Conservation (phyloP, 2,888 invertebrate genomes). For the Frankliniella fusca region DNA sequence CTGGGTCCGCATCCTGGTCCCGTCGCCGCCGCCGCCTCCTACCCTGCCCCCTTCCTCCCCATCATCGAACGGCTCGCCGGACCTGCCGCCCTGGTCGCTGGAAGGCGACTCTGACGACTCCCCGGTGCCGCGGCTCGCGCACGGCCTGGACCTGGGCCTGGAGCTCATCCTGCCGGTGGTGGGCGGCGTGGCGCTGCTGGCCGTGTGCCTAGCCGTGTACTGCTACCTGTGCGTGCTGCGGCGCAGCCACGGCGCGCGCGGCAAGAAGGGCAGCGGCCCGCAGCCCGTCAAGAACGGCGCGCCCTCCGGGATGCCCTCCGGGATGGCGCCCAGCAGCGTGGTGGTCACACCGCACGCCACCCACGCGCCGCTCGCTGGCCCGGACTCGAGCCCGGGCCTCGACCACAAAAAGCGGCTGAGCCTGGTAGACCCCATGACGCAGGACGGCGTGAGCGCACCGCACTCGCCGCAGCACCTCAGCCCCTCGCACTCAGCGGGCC, state of each 20-base stretch:
- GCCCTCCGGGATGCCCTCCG: background rate
- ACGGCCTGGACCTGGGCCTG: slow-evolving; percentile 47
- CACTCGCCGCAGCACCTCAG: slow-evolving; percentile 16
- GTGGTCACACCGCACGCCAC: background rate
- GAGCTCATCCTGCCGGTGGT: slow-evolving; percentile 52
- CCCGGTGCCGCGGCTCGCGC: slow-evolving; percentile 47
- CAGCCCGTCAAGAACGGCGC: slow-evolving; percentile 6
- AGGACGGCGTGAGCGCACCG: background rate
- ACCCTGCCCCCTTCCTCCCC: slow-evolving; percentile 48
- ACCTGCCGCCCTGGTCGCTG: slow-evolving; percentile 47
- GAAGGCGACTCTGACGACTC: slow-evolving; percentile 40
- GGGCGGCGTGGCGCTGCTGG: slow-evolving; percentile 49
- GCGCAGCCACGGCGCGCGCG: slow-evolving; percentile 38
- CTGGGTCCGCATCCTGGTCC: slow-evolving; percentile 53
- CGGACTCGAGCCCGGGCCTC: background rate
- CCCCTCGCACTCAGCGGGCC: background rate
- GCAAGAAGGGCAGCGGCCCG: slow-evolving; percentile 1
- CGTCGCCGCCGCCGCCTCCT: slow-evolving; percentile 51
- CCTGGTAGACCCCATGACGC: background rate
- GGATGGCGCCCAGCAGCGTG: background rate
- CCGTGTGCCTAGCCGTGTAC: slow-evolving; percentile 48
- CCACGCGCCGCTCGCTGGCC: background rate
- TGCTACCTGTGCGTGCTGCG: slow-evolving; percentile 53
- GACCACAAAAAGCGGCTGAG: slow-evolving; percentile 10
- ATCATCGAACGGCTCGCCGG: slow-evolving; percentile 41